Conservation (phyloP, 2,888 invertebrate genomes). For the Nowickia ferox region DNA sequence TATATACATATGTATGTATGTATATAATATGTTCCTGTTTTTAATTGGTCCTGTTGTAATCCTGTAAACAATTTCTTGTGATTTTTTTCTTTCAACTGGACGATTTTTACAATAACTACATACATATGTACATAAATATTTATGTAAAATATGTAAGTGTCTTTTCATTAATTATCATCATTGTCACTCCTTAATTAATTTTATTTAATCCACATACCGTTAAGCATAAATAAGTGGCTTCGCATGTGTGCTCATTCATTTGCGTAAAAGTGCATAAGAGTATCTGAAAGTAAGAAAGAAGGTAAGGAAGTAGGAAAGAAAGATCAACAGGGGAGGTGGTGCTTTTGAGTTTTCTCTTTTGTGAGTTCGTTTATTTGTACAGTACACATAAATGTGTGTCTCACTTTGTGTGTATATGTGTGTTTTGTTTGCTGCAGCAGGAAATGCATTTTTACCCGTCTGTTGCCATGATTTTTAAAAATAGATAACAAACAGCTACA, state of each 20-base stretch:
- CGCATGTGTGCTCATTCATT: background rate
- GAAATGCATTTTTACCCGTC: conserved; percentile 64
- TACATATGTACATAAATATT: background rate
- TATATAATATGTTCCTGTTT: too few species aligned
- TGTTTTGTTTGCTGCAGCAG: conserved; percentile 38
- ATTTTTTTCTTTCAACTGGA: background rate
- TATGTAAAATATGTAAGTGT: too few species aligned
- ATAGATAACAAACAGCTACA: conserved; percentile 48
- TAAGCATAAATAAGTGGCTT: conserved; percentile 1
- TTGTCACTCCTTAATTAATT: conserved; percentile 5
- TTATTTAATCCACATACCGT: conserved; percentile 18
- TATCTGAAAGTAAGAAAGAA: background rate
- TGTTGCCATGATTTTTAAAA: conserved; percentile 61
- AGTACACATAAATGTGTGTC: background rate
- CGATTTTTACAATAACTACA: background rate
- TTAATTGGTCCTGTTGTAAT: background rate
- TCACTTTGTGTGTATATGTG: background rate
- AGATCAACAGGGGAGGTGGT: background rate
- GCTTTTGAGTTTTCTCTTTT: conserved; percentile 2
- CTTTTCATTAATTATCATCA: conserved; percentile 33
- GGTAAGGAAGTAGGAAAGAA: background rate
- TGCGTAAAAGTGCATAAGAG: background rate
- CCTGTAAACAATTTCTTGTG: background rate
- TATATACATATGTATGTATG: too few species aligned
- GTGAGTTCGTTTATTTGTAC: conserved; percentile 13